Base-by-base conservation (phyloP, 2,113 vertebrate species). In the Clarias magur region DNA sequence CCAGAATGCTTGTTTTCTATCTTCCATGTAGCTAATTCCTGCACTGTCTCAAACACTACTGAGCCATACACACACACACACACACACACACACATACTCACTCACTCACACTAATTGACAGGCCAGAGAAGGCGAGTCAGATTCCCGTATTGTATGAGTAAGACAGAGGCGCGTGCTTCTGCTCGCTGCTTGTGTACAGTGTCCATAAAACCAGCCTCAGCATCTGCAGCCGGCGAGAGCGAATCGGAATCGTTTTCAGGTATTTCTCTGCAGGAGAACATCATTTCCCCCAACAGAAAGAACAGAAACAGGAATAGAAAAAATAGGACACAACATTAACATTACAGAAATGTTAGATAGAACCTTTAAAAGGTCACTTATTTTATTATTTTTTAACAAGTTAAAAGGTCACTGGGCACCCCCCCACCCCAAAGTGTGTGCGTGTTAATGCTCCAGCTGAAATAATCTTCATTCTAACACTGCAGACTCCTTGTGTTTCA, bases 31-130 rank as follows among this genome's bases (percentile, higher is more conserved):
- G 53, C 21, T 86, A 86, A 86, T 86, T 27, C 16, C 13, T 78
- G 72, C 72, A 70, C 54, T 72, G 73, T 79, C 59, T 53, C 84
- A 72, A 65, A 85, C 21, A n/a, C 56, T 23, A 38, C 63, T 81
- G 54, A 56, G 63, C 10, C 34, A 11, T 53, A 13, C 84, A 23
- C 42, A 4, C 48, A 21, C 60, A 42, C 56, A 11, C 54, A 30
- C 17, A 73, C 67, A 84, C 48, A 72, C 83, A 60, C 54, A 70
- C 54, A 70, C 78, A 60, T 79, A 16, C 72, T n/a, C 81, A 62
- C 53, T 83, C 70, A 67, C 80, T 83, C 86, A 87, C 42, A 87
- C 81, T 87, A 87, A 87, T 83, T 87, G 86, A 87, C 86, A 87
- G 85, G 59, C 83, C 73, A 70, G 83, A 42, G 78, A 42, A 83